These are phyloP conservation scores for Zaprionus gabonicus DNA, from an alignment of 1,140 invertebrate genomes.

Conservation along the genomic window DNA sequence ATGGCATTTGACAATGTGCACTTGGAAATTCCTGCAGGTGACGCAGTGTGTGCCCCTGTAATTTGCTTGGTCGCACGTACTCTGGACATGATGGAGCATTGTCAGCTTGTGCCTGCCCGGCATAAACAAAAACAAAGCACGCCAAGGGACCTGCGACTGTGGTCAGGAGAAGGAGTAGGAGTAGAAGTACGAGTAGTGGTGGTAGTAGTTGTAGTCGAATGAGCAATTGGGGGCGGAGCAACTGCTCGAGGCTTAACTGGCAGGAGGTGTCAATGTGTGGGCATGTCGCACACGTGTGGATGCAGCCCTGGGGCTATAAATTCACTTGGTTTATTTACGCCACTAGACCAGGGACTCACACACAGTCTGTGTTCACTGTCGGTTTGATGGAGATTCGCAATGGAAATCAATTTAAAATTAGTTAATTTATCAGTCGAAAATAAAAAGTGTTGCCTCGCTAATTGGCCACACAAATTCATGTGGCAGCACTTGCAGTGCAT, in stretches of 20 bases:
- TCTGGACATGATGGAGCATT: slow-evolving; percentile 64
- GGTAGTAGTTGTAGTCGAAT: neutral
- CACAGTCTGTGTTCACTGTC: neutral
- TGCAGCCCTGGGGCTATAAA: slow-evolving; percentile 68
- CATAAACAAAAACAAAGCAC: slow-evolving; percentile 75
- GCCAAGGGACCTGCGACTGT: slow-evolving; percentile 68
- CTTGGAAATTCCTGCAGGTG: slow-evolving; percentile 81
- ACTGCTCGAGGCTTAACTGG: neutral
- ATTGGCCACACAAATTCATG: slow-evolving; percentile 42
- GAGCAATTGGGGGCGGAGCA: slow-evolving; percentile 5
- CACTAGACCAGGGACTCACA: slow-evolving; percentile 28
- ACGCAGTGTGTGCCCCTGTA: slow-evolving; percentile 75
- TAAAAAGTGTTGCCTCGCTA: slow-evolving; percentile 44
- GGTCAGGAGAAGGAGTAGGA: slow-evolving; percentile 11
- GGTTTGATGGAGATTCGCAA: slow-evolving; percentile 66
- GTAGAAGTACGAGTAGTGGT: neutral
- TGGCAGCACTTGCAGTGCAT: neutral
- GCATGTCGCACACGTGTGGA: slow-evolving; percentile 66
- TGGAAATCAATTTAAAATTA: slow-evolving; percentile 79
- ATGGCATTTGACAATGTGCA: slow-evolving; percentile 77
- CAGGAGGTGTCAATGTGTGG: slow-evolving; percentile 77
- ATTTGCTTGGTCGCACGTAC: slow-evolving; percentile 81
- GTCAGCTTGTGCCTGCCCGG: slow-evolving; percentile 75
- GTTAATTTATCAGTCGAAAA: slow-evolving; percentile 63
- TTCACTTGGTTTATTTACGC: slow-evolving; percentile 64